Percentiles rank a stretch among this genome's conserved stretches.
These are phyloP conservation scores for Monarcha castaneiventris DNA, from an alignment of 2,113 vertebrate species.

Conservation along the genomic window DNA sequence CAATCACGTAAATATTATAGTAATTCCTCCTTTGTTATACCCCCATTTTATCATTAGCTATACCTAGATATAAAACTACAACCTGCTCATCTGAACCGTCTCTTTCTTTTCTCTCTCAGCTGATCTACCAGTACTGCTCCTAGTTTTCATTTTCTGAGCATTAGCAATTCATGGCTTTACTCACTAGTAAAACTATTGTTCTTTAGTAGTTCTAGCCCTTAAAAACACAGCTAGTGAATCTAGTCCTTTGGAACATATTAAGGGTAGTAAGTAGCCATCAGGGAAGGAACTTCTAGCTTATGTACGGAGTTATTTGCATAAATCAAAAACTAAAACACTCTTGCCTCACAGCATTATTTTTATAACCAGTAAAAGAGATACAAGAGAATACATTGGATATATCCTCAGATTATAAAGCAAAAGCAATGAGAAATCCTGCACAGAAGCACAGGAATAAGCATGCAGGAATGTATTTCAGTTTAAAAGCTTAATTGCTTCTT, in stretches of 20 bases:
- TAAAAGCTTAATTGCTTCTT: background rate
- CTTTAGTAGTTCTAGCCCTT: background rate
- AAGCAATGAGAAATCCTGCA: background rate
- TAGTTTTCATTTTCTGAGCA: background rate
- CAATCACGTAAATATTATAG: background rate
- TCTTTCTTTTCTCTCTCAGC: background rate
- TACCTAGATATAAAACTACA: background rate
- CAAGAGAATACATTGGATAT: background rate
- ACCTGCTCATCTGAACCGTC: background rate
- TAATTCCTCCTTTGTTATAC: background rate
- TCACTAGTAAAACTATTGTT: background rate
- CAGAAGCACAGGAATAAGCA: background rate
- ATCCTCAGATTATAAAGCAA: background rate
- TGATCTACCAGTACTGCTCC: background rate
- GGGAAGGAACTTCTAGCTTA: background rate
- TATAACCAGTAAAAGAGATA: background rate
- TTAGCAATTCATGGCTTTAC: background rate
- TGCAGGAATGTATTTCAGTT: background rate
- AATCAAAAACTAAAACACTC: background rate
- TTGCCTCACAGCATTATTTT: background rate
- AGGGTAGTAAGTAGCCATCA: background rate
- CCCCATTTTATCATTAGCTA: background rate
- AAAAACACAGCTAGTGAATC: background rate
- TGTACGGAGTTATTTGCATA: background rate
- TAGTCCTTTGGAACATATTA: background rate